Conservation (phyloP, 1,140 invertebrate genomes). For the Andricus grossulariae region DNA sequence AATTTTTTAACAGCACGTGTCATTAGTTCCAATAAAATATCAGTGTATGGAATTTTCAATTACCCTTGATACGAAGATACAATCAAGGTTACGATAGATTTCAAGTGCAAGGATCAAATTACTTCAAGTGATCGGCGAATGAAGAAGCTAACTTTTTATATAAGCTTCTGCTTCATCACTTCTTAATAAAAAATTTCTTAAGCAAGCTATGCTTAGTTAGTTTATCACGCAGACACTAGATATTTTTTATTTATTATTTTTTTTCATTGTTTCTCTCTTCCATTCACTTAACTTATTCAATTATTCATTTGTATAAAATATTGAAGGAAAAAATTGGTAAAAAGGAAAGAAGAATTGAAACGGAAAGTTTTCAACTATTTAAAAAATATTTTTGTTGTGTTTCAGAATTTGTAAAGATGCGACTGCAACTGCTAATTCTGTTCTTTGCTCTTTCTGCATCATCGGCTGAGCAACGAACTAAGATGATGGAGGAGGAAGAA, state of each 20-base stretch:
- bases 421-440: slow-evolving; percentile 59
- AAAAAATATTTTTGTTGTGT: slow-evolving; percentile 19
- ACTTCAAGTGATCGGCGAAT: not conserved
- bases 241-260: too few species aligned
- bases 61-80: not conserved
- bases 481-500: slow-evolving; percentile 38
- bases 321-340: too few species aligned
- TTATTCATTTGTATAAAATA: slow-evolving; percentile 19
- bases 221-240: too few species aligned
- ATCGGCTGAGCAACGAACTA: slow-evolving; percentile 64
- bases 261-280: too few species aligned
- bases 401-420: slow-evolving; percentile 58
- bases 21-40: not conserved
- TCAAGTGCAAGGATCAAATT: slow-evolving; percentile 23
- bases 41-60: not conserved
- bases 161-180: slow-evolving; percentile 25
- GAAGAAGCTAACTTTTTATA: slow-evolving; percentile 18
- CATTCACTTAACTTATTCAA: not conserved
- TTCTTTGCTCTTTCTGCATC: slow-evolving; percentile 65
- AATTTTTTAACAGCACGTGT: too few species aligned
- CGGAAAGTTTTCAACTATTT: slow-evolving; percentile 1
- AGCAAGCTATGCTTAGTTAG: too few species aligned
- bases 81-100: slow-evolving; percentile 2
- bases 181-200: too few species aligned
- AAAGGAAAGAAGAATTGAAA: too few species aligned